Percentiles rank a stretch among this genome's conserved stretches.
Evolutionary conservation across 2,888 invertebrate species (phyloP).

Genomic region (Brachyopa scutellaris): DNA sequence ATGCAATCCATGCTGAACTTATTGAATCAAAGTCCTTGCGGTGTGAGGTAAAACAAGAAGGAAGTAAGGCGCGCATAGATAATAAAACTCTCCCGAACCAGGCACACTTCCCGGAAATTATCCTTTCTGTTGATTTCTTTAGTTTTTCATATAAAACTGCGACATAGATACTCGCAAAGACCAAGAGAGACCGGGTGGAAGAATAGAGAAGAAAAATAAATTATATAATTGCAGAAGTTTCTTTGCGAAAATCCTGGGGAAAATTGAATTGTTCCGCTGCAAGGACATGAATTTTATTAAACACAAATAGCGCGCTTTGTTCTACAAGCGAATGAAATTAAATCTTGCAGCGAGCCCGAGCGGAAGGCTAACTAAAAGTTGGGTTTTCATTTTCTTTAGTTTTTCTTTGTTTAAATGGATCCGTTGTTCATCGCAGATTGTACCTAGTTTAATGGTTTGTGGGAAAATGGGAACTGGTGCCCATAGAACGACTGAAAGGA

Average conservation of each 20-base stretch:
- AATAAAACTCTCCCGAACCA: background rate
- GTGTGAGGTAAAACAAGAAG: too few relatives aligned
- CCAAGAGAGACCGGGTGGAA: background rate
- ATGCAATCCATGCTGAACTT: constrained; percentile 17
- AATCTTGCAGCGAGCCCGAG: too few relatives aligned
- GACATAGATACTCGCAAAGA: too few relatives aligned
- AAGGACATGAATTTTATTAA: constrained; percentile 61
- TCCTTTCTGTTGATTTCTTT: constrained; percentile 57
- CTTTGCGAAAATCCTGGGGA: constrained; percentile 38
- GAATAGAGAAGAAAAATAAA: constrained; percentile 3
- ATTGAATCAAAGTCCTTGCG: constrained; percentile 36
- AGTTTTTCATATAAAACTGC: constrained; percentile 8
- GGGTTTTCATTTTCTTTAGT: background rate
- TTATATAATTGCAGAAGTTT: constrained; percentile 65
- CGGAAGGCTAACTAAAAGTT: too few relatives aligned
- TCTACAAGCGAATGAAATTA: background rate
- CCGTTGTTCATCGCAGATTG: background rate
- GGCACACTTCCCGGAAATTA: constrained; percentile 23
- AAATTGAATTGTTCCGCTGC: constrained; percentile 62
- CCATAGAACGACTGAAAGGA: background rate
- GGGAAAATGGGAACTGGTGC: too few relatives aligned
- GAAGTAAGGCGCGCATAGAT: constrained; percentile 6
- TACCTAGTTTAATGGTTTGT: background rate
- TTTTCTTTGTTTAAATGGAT: background rate
- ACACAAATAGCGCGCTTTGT: constrained; percentile 8